Evolutionary conservation across 2,888 invertebrate species (phyloP).

Genomic region (Harpalus rufipes): DNA sequence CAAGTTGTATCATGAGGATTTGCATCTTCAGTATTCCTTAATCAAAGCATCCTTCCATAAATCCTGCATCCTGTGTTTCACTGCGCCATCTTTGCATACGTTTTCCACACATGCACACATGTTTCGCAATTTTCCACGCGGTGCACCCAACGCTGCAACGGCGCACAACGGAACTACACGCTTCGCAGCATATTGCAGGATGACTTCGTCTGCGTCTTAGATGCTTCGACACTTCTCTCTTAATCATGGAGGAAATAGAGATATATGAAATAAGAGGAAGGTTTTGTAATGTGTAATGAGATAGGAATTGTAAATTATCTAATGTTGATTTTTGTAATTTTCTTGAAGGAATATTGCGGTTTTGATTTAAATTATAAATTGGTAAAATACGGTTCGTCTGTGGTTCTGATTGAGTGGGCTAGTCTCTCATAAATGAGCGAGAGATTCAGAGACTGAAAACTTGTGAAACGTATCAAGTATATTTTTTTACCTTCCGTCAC

Average conservation of each 20-base stretch:
- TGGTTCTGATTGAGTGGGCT: no score
- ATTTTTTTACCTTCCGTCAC: no score
- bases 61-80: background rate
- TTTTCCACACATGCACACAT: slow-evolving; percentile 7
- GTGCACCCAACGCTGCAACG: background rate
- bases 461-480: no score
- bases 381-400: no score
- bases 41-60: slow-evolving; percentile 2
- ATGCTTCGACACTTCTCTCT: background rate
- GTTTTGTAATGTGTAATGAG: background rate
- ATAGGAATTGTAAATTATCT: background rate
- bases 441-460: no score
- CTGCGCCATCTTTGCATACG: background rate
- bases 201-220: background rate
- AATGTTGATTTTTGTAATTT: background rate
- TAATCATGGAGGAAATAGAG: background rate
- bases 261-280: no score
- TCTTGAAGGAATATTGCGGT: background rate
- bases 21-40: background rate
- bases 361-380: no score
- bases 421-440: no score
- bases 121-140: slow-evolving; percentile 26
- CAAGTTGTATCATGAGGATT: no score
- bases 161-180: background rate
- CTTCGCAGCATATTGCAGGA: background rate